Conservation (phyloP, 37 sponge, comb jelly and placozoan species). For the Chondrilla cf. caribensis region DNA sequence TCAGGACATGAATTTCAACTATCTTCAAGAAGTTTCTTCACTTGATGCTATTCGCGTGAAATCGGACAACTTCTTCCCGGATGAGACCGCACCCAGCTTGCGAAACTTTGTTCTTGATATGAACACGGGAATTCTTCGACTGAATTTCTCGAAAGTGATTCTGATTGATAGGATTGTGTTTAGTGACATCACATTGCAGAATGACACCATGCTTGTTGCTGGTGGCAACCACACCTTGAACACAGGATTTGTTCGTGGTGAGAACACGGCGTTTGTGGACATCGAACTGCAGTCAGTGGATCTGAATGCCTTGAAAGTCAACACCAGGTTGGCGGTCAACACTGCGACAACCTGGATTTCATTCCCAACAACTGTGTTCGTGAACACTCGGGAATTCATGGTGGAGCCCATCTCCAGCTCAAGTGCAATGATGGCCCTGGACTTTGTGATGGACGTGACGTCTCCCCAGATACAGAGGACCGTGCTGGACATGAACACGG, state of each 20-base stretch:
- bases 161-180: constrained; percentile 40
- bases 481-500: constrained; percentile 71
- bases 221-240: constrained; percentile 39
- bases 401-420: constrained; percentile 15
- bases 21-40: constrained; percentile 22
- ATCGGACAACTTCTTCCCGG: constrained; percentile 37
- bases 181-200: constrained; percentile 57
- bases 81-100: constrained; percentile 49
- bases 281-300: constrained; percentile 47
- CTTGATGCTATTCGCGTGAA: constrained; percentile 33
- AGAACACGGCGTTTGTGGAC: constrained; percentile 50
- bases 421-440: constrained; percentile 38
- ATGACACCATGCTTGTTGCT: neutral
- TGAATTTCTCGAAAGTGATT: constrained; percentile 80
- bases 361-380: constrained; percentile 27
- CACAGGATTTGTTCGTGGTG: constrained; percentile 32
- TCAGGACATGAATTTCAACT: constrained; percentile 57
- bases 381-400: constrained; percentile 45
- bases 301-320: constrained; percentile 67
- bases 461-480: constrained; percentile 27
- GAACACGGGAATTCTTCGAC: constrained; percentile 52
- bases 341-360: constrained; percentile 52
- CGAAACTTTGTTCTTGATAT: constrained; percentile 65
- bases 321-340: constrained; percentile 32
- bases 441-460: constrained; percentile 46